Evolutionary conservation across 2,797 vertebrate genomes (phyloP).

Genomic region (Limnodromus scolopaceus): DNA sequence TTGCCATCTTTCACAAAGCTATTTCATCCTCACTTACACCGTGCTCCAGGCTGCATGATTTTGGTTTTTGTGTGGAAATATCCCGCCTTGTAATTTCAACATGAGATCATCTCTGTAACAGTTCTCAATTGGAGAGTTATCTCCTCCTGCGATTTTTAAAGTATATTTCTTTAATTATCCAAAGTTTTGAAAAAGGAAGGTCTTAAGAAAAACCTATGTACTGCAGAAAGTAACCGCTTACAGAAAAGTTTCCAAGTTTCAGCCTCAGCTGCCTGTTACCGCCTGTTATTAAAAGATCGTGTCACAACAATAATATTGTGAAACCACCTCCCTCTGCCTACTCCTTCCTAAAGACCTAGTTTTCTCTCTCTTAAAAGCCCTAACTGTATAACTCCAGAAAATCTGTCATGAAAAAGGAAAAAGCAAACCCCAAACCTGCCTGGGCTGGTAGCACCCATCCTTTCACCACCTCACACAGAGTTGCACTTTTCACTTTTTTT

Average conservation of each 20-base stretch:
- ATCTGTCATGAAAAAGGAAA: not conserved
- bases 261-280: not conserved
- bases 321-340: not conserved
- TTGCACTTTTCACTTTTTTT: too few relatives aligned
- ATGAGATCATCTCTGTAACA: not conserved
- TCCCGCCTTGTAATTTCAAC: not conserved
- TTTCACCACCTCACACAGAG: not conserved
- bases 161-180: not conserved
- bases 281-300: not conserved
- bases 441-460: not conserved
- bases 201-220: not conserved
- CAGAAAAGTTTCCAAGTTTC: not conserved
- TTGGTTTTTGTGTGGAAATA: conserved; percentile 12
- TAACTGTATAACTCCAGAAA: not conserved
- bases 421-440: not conserved
- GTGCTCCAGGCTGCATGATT: not conserved
- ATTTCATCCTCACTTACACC: not conserved
- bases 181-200: not conserved
- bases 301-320: not conserved
- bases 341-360: not conserved
- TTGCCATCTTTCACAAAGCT: not conserved
- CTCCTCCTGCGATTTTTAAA: not conserved
- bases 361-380: not conserved
- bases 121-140: not conserved
- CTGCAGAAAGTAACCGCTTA: not conserved